phyloP scores from a whole-genome alignment of 2,888 invertebrate species.

The Nomada lathburiana region DNA sequence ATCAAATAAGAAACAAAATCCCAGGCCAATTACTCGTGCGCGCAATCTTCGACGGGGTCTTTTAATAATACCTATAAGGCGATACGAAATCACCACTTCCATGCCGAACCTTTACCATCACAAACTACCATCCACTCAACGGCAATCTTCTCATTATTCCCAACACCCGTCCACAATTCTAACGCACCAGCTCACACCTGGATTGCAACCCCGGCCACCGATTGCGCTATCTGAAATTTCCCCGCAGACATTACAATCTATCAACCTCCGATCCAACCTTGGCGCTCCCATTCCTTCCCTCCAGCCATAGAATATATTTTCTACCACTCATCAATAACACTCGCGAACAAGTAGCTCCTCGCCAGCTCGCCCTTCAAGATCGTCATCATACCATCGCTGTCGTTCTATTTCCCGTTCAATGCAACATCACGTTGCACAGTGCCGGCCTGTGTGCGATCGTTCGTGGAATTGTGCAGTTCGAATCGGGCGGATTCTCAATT shows the following conservation, averaged over 20 bases:
- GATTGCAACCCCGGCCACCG: neutral
- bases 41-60: neutral
- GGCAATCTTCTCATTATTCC: neutral
- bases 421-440: neutral
- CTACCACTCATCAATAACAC: neutral
- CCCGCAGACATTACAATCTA: conserved; percentile 3
- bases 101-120: neutral
- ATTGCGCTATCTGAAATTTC: neutral
- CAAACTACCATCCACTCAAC: neutral
- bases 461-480: conserved; percentile 12
- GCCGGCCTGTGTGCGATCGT: neutral
- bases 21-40: no score
- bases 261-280: neutral
- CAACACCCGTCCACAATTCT: neutral
- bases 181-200: neutral
- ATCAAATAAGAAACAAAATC: no score
- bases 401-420: conserved; percentile 7
- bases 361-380: neutral
- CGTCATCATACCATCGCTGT: neutral
- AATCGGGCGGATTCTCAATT: conserved; percentile 54
- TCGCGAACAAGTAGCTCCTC: conserved; percentile 18
- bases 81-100: neutral
- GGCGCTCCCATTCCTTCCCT: neutral
- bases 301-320: neutral
- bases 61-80: neutral